These are phyloP conservation scores for Dromococcyx pavoninus DNA, from an alignment of 2,797 vertebrate species.

Conservation along the genomic window DNA sequence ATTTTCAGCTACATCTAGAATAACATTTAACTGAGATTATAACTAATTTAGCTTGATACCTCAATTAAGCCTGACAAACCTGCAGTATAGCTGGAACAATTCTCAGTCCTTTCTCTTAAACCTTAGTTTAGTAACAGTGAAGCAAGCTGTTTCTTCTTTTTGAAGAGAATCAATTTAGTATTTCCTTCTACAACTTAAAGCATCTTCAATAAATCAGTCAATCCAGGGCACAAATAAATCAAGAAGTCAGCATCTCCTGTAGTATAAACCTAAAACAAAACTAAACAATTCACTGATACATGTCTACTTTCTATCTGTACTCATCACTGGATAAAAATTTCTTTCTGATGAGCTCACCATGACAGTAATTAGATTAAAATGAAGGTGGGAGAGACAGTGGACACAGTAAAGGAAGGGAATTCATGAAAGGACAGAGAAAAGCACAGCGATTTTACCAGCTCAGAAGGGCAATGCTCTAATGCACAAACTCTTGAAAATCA, in stretches of 20 bases:
- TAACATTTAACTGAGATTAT: neutral
- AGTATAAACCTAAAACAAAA: neutral
- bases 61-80: neutral
- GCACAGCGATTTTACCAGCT: neutral
- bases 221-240: neutral
- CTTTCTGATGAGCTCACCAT: neutral
- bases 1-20: neutral
- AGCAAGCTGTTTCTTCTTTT: neutral
- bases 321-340: neutral
- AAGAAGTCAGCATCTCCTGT: neutral
- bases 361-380: conserved; percentile 1
- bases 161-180: neutral
- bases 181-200: neutral
- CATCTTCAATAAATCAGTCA: neutral
- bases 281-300: neutral
- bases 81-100: neutral
- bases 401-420: neutral
- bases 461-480: neutral
- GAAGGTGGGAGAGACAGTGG: neutral
- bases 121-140: neutral
- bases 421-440: neutral
- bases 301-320: neutral
- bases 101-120: neutral
- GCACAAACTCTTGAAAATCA: neutral
- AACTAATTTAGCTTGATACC: conserved; percentile 4